Conservation (phyloP, 1,140 invertebrate species). For the Drosophila persimilis region DNA sequence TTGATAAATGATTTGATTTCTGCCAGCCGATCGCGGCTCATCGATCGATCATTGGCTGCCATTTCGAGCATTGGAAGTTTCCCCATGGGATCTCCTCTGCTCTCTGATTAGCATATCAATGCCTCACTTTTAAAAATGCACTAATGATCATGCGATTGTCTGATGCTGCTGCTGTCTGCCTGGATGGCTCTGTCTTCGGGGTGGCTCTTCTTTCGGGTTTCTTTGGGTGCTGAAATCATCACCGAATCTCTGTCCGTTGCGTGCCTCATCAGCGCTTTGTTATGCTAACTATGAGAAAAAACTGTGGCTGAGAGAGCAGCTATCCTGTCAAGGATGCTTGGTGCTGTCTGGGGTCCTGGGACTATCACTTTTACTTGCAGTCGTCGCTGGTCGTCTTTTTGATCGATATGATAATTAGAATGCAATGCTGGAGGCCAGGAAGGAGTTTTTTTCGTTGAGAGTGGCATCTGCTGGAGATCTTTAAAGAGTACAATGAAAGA, state of each 20-base stretch:
- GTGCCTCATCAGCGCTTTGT: constrained; percentile 75
- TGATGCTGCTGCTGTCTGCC: constrained; percentile 30
- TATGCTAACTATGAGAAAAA: constrained; percentile 82
- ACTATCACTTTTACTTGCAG: constrained; percentile 61
- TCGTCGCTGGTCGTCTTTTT: constrained; percentile 12
- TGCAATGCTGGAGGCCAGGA: constrained; percentile 62
- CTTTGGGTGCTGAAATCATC: constrained; percentile 79
- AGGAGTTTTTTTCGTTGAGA: constrained; percentile 37
- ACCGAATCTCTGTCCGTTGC: constrained; percentile 52
- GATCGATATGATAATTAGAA: constrained; percentile 79
- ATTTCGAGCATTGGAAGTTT: constrained; percentile 26
- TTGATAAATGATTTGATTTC: constrained; percentile 83
- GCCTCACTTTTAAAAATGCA: constrained; percentile 61
- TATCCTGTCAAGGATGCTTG: constrained; percentile 34
- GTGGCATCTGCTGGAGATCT: constrained; percentile 48
- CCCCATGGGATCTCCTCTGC: constrained; percentile 6
- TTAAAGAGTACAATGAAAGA: background rate
- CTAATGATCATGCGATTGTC: constrained; percentile 78
- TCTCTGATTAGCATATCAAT: constrained; percentile 78
- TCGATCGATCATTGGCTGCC: constrained; percentile 62
- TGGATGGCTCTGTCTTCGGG: constrained; percentile 34
- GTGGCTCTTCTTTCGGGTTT: constrained; percentile 38
- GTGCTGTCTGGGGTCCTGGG: constrained; percentile 17
- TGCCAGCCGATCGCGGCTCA: constrained; percentile 33
- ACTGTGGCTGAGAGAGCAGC: constrained; percentile 14